Percentiles rank a stretch among this genome's conserved stretches.
These are phyloP conservation scores for Lepus timidus DNA, from an alignment of 2,113 vertebrate species.

Conservation along the genomic window DNA sequence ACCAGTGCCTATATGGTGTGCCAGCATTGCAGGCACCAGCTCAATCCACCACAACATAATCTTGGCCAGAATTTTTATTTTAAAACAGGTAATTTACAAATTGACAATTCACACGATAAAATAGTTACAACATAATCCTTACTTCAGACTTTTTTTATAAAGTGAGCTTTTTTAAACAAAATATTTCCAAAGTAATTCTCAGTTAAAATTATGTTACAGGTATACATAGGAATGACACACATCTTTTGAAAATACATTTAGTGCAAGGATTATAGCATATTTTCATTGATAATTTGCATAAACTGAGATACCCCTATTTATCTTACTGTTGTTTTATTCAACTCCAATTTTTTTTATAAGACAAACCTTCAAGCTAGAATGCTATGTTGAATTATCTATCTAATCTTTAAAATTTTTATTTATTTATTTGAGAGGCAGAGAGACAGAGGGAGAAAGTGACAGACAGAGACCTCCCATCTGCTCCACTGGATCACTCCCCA, in stretches of 20 bases:
- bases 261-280: neutral
- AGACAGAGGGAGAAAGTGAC: too few species aligned
- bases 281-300: neutral
- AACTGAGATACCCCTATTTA: neutral
- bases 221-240: neutral
- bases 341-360: neutral
- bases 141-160: neutral
- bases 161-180: neutral
- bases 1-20: too few species aligned
- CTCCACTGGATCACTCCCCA: too few species aligned
- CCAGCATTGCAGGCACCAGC: too few species aligned
- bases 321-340: neutral
- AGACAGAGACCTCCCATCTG: too few species aligned
- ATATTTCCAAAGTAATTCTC: neutral
- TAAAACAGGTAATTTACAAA: neutral
- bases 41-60: too few species aligned
- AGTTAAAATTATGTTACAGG: neutral
- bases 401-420: too few species aligned
- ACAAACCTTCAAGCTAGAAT: neutral
- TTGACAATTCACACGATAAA: slow-evolving; percentile 14
- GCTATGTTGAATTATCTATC: neutral
- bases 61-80: neutral
- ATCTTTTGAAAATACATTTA: neutral
- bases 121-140: neutral
- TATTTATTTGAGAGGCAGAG: too few species aligned